Conservation (phyloP, 2,888 invertebrate genomes). For the Resseliella maxima region DNA sequence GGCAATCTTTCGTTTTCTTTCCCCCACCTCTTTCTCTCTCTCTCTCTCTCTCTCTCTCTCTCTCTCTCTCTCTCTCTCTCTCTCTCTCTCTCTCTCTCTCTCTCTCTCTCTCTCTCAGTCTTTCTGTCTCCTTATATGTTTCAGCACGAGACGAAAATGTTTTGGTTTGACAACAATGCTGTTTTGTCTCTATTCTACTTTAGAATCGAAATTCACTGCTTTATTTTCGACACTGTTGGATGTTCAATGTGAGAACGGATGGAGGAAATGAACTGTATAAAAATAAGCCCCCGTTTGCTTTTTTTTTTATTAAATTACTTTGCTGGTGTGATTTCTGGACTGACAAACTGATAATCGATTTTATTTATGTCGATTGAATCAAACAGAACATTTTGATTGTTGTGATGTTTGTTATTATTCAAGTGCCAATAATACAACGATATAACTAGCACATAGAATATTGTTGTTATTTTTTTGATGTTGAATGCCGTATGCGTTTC, state of each 20-base stretch:
- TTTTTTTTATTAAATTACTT: neutral
- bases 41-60: neutral
- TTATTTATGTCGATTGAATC: slow-evolving; percentile 28
- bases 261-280: neutral
- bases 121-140: no score
- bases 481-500: neutral
- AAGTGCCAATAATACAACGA: neutral
- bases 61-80: no score
- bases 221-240: neutral
- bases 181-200: no score
- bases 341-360: neutral
- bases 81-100: neutral
- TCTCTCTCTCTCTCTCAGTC: neutral
- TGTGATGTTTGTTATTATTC: neutral
- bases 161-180: no score
- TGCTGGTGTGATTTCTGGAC: neutral
- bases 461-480: neutral
- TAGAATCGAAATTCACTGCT: neutral
- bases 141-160: no score
- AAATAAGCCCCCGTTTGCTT: neutral
- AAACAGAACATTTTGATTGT: neutral
- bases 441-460: neutral
- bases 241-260: neutral
- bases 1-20: neutral
- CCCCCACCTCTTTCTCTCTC: neutral